phyloP scores from a whole-genome alignment of 2,113 vertebrate genomes.

The Jaculus jaculus region DNA sequence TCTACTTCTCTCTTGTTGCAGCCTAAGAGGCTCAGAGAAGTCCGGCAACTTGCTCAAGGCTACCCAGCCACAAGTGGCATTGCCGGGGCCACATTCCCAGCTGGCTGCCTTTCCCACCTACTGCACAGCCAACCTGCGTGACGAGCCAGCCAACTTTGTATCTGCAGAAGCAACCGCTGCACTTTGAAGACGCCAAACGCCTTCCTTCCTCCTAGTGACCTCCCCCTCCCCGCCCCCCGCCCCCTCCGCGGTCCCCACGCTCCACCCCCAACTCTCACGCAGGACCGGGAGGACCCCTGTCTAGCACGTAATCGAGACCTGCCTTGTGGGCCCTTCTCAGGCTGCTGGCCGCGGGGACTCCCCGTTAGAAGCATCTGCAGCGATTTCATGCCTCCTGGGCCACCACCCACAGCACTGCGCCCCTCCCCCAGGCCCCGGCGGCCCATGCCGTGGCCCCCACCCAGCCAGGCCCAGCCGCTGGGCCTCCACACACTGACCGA shows the following conservation, averaged over 20 bases:
- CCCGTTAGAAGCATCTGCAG: constrained; percentile 61
- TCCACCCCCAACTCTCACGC: constrained; percentile 69
- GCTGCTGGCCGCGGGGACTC: constrained; percentile 69
- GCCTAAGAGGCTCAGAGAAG: constrained; percentile 33
- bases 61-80: not conserved
- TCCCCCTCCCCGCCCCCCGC: constrained; percentile 35
- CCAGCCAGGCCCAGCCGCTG: not conserved
- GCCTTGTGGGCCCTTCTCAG: constrained; percentile 69
- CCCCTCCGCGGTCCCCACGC: constrained; percentile 41
- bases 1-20: not conserved
- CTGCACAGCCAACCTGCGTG: not conserved
- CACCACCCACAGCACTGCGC: constrained; percentile 63
- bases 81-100: not conserved
- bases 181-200: constrained; percentile 56
- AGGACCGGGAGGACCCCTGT: constrained; percentile 65
- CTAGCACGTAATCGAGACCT: constrained; percentile 62
- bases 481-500: constrained; percentile 68
- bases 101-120: not conserved
- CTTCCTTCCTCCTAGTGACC: constrained; percentile 20
- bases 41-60: not conserved
- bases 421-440: constrained; percentile 35
- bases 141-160: not conserved
- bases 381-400: constrained; percentile 76
- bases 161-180: not conserved
- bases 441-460: constrained; percentile 44